These are phyloP conservation scores for Pachypeltis micranthus DNA, from an alignment of 1,140 invertebrate genomes.

Conservation along the genomic window DNA sequence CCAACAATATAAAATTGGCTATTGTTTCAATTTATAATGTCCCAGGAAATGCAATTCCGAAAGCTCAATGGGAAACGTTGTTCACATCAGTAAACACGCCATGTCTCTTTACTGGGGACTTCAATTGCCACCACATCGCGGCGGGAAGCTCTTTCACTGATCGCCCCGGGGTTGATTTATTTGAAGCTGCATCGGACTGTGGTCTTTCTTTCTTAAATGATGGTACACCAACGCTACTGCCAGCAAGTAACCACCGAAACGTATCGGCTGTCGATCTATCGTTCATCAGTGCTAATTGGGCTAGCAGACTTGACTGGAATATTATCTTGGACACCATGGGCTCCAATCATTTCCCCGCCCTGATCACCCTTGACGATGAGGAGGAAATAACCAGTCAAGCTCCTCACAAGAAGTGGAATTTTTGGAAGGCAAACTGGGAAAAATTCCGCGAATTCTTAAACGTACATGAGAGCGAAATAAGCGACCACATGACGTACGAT, in stretches of 20 bases:
- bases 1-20: background rate
- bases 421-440: background rate
- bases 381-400: background rate
- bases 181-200: background rate
- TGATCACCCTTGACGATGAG: background rate
- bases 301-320: background rate
- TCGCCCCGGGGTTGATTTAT: background rate
- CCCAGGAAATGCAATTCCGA: background rate
- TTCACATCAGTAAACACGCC: background rate
- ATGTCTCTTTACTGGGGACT: background rate
- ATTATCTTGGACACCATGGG: background rate
- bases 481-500: background rate
- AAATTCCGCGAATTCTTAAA: background rate
- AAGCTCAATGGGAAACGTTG: background rate
- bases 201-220: background rate
- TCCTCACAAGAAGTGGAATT: background rate
- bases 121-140: background rate
- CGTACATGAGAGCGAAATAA: background rate
- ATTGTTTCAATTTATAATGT: background rate
- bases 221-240: background rate
- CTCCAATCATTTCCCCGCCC: background rate
- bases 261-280: background rate
- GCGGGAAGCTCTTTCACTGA: background rate
- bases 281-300: background rate
- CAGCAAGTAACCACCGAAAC: background rate